These are phyloP conservation scores for Nibea coibor DNA, from an alignment of 2,113 vertebrate species.

Conservation along the genomic window DNA sequence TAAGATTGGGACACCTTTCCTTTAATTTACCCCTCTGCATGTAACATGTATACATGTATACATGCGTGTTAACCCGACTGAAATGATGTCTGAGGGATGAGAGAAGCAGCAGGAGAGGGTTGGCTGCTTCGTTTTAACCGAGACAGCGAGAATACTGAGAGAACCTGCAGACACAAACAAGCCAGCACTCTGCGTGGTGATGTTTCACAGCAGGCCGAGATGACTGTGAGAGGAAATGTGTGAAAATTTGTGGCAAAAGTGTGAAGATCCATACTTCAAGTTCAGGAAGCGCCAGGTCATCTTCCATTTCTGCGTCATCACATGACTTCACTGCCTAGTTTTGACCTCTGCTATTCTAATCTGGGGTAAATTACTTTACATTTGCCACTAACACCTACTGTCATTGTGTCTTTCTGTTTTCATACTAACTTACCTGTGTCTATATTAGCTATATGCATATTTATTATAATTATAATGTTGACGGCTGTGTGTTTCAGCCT, in stretches of 20 bases:
- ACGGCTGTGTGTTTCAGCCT: too few relatives aligned
- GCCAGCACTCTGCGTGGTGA: slow-evolving; percentile 9
- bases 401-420: background rate
- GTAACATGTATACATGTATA: background rate
- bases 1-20: too few relatives aligned
- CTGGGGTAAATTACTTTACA: too few relatives aligned
- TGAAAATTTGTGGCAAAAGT: slow-evolving; percentile 4
- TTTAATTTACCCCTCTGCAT: background rate
- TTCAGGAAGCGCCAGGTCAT: background rate
- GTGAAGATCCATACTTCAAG: slow-evolving; percentile 17
- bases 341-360: background rate
- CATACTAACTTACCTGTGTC: background rate
- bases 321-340: background rate
- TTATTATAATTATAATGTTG: background rate
- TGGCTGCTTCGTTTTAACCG: background rate
- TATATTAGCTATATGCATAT: background rate
- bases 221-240: background rate
- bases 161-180: slow-evolving; percentile 3
- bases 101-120: background rate
- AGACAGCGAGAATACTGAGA: background rate
- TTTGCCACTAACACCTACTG: background rate
- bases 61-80: background rate
- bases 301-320: background rate
- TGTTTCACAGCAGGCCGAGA: background rate
- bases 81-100: slow-evolving; percentile 13